Percentiles rank a stretch among this genome's conserved stretches.
These are phyloP conservation scores for Lepus townsendii DNA, from an alignment of 2,797 vertebrate species.

Conservation along the genomic window DNA sequence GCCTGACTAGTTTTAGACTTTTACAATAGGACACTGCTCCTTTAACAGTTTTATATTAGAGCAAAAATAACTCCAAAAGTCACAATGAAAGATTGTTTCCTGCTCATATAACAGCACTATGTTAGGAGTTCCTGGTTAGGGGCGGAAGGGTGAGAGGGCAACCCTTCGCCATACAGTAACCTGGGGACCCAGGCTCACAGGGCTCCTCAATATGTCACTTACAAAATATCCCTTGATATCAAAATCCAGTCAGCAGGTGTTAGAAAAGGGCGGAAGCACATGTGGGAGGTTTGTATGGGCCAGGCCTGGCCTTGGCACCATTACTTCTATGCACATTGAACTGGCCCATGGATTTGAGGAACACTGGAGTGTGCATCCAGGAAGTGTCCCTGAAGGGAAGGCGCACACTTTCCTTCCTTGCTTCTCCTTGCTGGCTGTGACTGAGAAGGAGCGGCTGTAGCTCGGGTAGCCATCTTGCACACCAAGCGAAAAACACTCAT, in stretches of 20 bases:
- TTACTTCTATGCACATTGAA: neutral
- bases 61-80: neutral
- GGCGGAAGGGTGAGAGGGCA: neutral
- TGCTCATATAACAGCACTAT: neutral
- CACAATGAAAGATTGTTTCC: constrained; percentile 7
- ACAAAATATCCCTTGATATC: neutral
- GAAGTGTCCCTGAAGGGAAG: neutral
- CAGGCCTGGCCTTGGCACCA: neutral
- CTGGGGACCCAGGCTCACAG: neutral
- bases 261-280: neutral
- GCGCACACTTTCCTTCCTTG: neutral
- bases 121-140: neutral
- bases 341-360: neutral
- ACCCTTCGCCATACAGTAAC: neutral
- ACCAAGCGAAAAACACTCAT: neutral
- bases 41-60: neutral
- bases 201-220: neutral
- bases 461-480: neutral
- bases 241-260: neutral
- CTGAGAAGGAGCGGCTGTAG: neutral
- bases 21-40: neutral
- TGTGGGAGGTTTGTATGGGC: neutral
- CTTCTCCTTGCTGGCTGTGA: constrained; percentile 30
- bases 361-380: neutral
- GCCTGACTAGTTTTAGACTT: constrained; percentile 16